Conservation (phyloP, 2,113 vertebrate species). For the Rynchops niger region DNA sequence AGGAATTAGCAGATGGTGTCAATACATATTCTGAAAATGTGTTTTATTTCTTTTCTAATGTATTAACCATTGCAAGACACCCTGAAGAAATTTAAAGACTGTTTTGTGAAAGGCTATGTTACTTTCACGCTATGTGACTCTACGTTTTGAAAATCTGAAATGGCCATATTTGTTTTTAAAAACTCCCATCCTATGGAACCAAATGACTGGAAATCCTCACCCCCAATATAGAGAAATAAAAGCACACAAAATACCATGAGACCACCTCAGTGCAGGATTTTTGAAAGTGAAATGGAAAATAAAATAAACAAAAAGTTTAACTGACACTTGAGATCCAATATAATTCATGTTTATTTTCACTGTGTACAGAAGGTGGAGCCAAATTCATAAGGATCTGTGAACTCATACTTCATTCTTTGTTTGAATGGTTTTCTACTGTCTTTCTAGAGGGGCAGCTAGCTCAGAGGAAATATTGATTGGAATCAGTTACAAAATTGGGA, state of each 20-base stretch:
- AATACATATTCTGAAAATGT: neutral
- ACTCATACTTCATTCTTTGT: neutral
- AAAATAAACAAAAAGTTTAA: neutral
- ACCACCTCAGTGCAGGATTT: neutral
- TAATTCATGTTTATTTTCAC: conserved; percentile 65
- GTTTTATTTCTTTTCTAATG: neutral
- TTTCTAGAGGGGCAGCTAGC: neutral
- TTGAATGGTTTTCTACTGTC: neutral
- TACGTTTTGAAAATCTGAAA: neutral
- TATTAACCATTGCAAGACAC: neutral
- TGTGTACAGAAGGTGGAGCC: conserved; percentile 80
- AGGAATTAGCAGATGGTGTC: neutral
- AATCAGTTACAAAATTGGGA: neutral
- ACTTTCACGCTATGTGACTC: neutral
- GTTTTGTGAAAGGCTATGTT: neutral
- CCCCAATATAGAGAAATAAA: neutral
- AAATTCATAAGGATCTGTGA: conserved; percentile 73
- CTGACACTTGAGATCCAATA: neutral
- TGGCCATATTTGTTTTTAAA: neutral
- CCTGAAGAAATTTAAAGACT: neutral
- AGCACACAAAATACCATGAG: neutral
- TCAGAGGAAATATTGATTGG: neutral
- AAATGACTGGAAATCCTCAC: neutral
- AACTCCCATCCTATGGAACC: neutral
- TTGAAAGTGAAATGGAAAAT: neutral